Evolutionary conservation across 2,888 invertebrate genomes (phyloP), one percentile per base, ranked within the genome.

Genomic region (Ophraella communa): DNA sequence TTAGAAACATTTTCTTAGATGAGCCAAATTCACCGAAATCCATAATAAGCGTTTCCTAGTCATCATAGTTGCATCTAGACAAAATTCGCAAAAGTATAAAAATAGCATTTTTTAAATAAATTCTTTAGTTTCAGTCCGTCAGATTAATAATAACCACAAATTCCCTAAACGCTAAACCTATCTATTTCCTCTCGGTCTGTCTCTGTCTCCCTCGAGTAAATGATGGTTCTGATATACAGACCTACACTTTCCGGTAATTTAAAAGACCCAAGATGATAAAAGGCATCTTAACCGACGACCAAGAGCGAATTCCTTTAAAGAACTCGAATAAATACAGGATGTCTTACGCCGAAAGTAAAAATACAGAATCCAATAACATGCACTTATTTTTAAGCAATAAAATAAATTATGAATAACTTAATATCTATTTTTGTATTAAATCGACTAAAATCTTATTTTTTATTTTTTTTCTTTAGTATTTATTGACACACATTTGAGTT

Each of bases 231-330:
- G 35, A 57, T 47, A 57, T 57, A 57, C 18, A 35, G 47, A 49
- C 57, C 57, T 57, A 57, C 60, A 53, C 60, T 60, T 53, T 60
- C 60, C 60, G 60, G 52, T 49, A 60, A 60, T 60, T 60, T 52
- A 58, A 52, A 49, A 42, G 53, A 52, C 30, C 52, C 44, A 30
- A 24, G 27, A 60, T 60, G 60, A 60, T 60, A 49, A 60, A 60
- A 60, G 60, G 52, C 45, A 52, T 53, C 42, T 52, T 60, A 44
- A 60, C 60, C 60, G 60, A 52, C 60, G 18, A 35, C 47, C 55
- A 4, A 49, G 33, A 49, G 4, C 21, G 57, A 49, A 57, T 57
- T 57, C 57, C 57, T 47, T 57, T 35, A 20, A 14, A 21, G 30
- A 45, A 27, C 27, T 20, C n/a, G n/a, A n/a, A n/a, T 44, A 23